Conservation (phyloP, 2,888 invertebrate genomes). For the Phragmatobia fuliginosa region DNA sequence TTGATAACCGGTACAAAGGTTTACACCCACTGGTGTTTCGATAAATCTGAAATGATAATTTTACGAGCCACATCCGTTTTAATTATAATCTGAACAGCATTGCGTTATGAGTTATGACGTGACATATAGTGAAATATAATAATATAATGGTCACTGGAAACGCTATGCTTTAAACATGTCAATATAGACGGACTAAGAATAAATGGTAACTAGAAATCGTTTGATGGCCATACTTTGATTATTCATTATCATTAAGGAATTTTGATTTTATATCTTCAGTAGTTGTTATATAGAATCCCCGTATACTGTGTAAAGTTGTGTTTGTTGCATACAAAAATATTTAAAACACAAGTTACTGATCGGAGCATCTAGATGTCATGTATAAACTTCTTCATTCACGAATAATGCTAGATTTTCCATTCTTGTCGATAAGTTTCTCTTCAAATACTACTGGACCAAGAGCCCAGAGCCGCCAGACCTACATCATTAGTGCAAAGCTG, state of each 20-base stretch:
- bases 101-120: constrained; percentile 42
- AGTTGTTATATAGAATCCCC: background rate
- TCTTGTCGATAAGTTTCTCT: too few species aligned
- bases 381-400: too few species aligned
- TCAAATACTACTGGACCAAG: too few species aligned
- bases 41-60: constrained; percentile 77
- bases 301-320: background rate
- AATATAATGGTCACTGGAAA: constrained; percentile 9
- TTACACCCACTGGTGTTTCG: constrained; percentile 66
- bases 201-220: background rate
- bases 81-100: constrained; percentile 64
- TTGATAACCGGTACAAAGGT: constrained; percentile 47
- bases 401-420: too few species aligned
- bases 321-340: background rate
- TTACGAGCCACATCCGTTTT: constrained; percentile 80
- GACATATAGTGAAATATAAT: constrained; percentile 16
- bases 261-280: background rate
- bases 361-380: background rate
- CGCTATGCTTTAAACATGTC: background rate
- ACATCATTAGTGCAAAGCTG: too few species aligned
- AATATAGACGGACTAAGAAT: background rate
- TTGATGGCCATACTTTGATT: too few species aligned
- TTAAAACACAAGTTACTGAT: too few species aligned
- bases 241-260: background rate
- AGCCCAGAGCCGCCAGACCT: too few species aligned